These are phyloP conservation scores for Oncorhynchus masou DNA, from an alignment of 2,113 vertebrate species.

Conservation along the genomic window DNA sequence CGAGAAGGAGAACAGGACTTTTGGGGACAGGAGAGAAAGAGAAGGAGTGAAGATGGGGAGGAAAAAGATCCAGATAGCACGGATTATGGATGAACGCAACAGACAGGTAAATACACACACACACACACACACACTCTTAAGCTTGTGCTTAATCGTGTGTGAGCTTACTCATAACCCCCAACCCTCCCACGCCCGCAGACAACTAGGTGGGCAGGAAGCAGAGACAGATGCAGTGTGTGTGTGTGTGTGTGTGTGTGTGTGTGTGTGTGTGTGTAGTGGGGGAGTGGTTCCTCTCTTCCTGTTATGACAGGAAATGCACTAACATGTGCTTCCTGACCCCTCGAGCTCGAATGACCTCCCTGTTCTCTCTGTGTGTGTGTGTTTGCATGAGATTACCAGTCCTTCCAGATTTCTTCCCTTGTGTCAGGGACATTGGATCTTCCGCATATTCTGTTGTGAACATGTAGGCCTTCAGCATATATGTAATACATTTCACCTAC, in stretches of 20 bases:
- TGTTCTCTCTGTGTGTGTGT: constrained; percentile 19
- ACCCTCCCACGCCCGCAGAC: too few species aligned
- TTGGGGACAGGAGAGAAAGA: constrained; percentile 57
- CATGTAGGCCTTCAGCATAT: too few species aligned
- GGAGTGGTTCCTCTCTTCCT: constrained; percentile 81
- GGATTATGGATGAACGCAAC: constrained; percentile 98
- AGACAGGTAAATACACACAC: constrained; percentile 80
- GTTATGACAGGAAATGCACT: constrained; percentile 94
- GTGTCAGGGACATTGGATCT: too few species aligned
- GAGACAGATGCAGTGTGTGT: constrained; percentile 29
- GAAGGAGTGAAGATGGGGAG: constrained; percentile 90
- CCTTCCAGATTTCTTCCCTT: background rate
- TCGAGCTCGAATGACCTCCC: constrained; percentile 41
- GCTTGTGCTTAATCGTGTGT: background rate
- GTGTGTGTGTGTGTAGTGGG: constrained; percentile 52
- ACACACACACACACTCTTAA: constrained; percentile 2
- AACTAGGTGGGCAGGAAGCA: background rate
- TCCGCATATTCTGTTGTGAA: too few species aligned
- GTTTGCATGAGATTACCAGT: constrained; percentile 7
- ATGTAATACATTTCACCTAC: too few species aligned
- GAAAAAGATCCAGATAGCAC: constrained; percentile 98
- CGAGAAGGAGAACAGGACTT: constrained; percentile 74
- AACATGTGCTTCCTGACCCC: constrained; percentile 92
- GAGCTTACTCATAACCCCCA: too few species aligned
- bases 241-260: constrained; percentile 49